Percentiles rank a stretch among this genome's conserved stretches.
phyloP scores from a whole-genome alignment of 64 coral and sea anemone species.

The Montipora cactus region DNA sequence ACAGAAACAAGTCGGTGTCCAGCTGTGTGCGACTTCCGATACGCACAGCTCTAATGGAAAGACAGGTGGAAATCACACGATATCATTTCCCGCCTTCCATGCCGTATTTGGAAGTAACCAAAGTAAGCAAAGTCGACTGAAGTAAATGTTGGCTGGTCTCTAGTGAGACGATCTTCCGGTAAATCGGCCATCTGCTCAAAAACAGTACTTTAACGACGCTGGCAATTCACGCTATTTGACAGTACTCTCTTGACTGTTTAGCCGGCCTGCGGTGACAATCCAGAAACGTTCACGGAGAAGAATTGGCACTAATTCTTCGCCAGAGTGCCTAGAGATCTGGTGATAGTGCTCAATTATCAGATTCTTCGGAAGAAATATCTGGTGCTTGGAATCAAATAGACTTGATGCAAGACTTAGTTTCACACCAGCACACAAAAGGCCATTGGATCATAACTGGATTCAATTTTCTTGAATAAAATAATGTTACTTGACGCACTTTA shows the following conservation, averaged over 20 bases:
- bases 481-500: neutral
- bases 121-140: too few species aligned
- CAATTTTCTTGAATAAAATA: constrained; percentile 16
- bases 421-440: constrained; percentile 8
- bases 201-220: neutral
- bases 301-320: neutral
- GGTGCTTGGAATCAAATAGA: neutral
- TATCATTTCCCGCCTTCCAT: too few species aligned
- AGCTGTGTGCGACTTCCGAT: too few species aligned
- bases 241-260: neutral
- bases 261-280: constrained; percentile 14
- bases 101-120: too few species aligned
- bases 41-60: too few species aligned
- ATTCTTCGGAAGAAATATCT: constrained; percentile 13
- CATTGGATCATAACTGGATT: constrained; percentile 19
- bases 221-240: neutral
- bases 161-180: too few species aligned
- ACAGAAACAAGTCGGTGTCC: too few species aligned
- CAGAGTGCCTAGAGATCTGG: constrained; percentile 6
- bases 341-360: neutral
- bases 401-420: neutral
- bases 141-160: too few species aligned
- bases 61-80: too few species aligned
- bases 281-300: neutral
- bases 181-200: constrained; percentile 23